Conservation (phyloP, 2,888 invertebrate genomes). For the Erebia epiphron region DNA sequence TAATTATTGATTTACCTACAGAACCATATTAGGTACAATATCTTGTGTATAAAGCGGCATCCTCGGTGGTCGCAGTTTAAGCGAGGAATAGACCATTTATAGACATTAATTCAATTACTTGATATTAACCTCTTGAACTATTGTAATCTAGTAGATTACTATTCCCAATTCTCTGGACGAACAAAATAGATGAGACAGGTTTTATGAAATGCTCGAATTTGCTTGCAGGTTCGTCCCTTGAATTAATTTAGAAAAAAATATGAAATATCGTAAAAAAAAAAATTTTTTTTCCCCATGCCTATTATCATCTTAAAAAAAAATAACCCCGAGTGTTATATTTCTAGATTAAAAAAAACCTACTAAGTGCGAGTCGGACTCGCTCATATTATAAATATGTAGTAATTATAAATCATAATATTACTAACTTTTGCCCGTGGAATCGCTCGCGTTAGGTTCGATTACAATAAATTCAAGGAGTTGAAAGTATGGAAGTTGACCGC, state of each 20-base stretch:
- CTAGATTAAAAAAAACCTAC: no score
- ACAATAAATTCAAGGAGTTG: no score
- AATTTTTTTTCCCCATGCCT: no score
- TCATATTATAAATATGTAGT: no score
- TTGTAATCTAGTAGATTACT: conserved; percentile 27
- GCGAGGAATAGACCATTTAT: conserved; percentile 62
- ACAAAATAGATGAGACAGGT: conserved; percentile 12
- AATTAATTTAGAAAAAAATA: neutral
- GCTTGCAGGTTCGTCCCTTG: neutral
- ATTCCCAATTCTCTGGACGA: conserved; percentile 19
- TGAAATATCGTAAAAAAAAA: no score
- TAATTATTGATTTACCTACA: conserved; percentile 28
- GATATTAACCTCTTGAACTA: conserved; percentile 38
- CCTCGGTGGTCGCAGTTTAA: conserved; percentile 59
- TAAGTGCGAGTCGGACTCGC: no score
- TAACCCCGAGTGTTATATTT: no score
- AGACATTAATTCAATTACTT: conserved; percentile 63
- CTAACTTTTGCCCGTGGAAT: no score
- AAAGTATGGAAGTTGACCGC: no score
- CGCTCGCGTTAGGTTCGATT: no score
- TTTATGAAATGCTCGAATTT: neutral
- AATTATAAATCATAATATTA: no score
- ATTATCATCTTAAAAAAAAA: no score
- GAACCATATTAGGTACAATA: conserved; percentile 26
- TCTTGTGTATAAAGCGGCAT: conserved; percentile 39